A percentile compares a stretch with the other conserved stretches of the same genome.
phyloP scores from a whole-genome alignment of 2,113 vertebrate genomes.

The Varanus komodoensis region DNA sequence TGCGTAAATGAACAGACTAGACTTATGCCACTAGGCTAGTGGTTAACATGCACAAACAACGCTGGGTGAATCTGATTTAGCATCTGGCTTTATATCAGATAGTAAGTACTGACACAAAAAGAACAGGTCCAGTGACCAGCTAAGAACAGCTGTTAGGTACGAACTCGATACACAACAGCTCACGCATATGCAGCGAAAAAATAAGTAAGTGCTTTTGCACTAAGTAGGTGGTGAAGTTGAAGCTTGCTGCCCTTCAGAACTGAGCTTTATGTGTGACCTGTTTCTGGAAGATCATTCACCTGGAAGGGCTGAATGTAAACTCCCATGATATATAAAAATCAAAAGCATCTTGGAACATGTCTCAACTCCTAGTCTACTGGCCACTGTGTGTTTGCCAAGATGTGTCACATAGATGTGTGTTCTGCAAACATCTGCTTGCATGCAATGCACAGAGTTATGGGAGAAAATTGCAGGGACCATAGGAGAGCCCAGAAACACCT shows the following conservation, averaged over 20 bases:
- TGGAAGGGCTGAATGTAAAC: background rate
- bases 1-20: background rate
- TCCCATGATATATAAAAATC: background rate
- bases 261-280: rapidly evolving
- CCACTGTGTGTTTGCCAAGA: background rate
- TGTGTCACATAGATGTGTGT: too few relatives aligned
- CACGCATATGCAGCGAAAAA: background rate
- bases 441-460: background rate
- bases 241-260: background rate
- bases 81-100: background rate
- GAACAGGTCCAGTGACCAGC: background rate
- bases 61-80: background rate
- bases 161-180: background rate
- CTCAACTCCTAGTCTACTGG: background rate
- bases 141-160: background rate
- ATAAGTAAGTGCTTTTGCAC: background rate
- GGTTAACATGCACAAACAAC: background rate
- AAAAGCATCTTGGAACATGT: background rate
- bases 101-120: background rate
- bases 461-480: too few relatives aligned
- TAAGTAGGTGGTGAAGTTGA: background rate
- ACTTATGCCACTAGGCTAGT: background rate
- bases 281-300: background rate
- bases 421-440: background rate
- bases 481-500: too few relatives aligned